Conservation (phyloP, 2,113 vertebrate species). For the Perccottus glenii region DNA sequence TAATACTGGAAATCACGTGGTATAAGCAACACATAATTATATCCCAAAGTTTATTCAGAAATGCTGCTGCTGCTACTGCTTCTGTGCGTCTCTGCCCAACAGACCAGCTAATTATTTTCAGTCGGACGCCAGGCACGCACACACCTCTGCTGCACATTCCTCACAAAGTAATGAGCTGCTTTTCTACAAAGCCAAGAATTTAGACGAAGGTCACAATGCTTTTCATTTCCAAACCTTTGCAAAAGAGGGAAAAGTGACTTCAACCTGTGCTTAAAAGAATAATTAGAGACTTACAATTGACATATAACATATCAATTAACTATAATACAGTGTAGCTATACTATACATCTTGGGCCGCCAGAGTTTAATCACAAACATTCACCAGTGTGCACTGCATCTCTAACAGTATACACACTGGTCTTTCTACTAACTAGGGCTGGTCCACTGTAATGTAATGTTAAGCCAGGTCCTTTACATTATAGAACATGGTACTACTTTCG, state of each 20-base stretch:
- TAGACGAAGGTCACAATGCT: constrained; percentile 43
- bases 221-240: constrained; percentile 34
- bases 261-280: constrained; percentile 9
- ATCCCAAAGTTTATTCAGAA: constrained; percentile 43
- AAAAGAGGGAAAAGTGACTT: constrained; percentile 27
- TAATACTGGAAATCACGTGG: constrained; percentile 41
- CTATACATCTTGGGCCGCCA: too few relatives aligned
- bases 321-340: too few relatives aligned
- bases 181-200: constrained; percentile 52
- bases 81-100: constrained; percentile 51
- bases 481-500: too few relatives aligned
- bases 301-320: too few relatives aligned
- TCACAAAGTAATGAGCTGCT: constrained; percentile 60
- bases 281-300: neutral
- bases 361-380: too few relatives aligned
- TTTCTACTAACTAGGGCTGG: too few relatives aligned
- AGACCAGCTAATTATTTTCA: constrained; percentile 68
- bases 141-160: constrained; percentile 60
- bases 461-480: too few relatives aligned
- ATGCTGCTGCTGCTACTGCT: constrained; percentile 18
- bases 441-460: too few relatives aligned
- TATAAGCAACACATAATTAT: constrained; percentile 12
- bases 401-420: too few relatives aligned
- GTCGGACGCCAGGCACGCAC: constrained; percentile 41
- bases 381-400: too few relatives aligned